These are phyloP conservation scores for Pasiphila rectangulata DNA, from an alignment of 2,888 invertebrate genomes.

Conservation along the genomic window DNA sequence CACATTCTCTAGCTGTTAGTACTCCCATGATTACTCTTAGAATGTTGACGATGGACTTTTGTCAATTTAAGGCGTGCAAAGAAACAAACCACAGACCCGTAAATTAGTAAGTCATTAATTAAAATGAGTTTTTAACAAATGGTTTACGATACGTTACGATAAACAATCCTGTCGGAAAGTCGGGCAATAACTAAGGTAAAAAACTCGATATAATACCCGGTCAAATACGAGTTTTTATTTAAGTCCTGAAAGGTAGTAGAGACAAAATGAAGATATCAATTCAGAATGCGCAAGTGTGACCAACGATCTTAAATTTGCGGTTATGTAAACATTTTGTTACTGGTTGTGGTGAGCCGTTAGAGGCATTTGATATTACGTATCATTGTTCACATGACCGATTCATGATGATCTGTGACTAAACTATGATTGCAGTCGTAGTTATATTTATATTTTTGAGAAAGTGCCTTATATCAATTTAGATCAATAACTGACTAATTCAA, in stretches of 20 bases:
- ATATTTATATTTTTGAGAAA: not conserved
- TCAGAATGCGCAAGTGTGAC: slow-evolving; percentile 32
- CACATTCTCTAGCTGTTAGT: slow-evolving; percentile 19
- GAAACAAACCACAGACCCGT: not conserved
- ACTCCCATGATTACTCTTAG: not conserved
- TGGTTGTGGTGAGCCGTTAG: not conserved
- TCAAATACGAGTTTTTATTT: too few relatives aligned
- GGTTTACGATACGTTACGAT: too few relatives aligned
- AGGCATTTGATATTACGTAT: slow-evolving; percentile 29
- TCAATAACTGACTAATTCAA: slow-evolving; percentile 7
- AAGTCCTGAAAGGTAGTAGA: too few relatives aligned
- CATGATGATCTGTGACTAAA: slow-evolving; percentile 14
- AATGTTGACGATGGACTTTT: not conserved
- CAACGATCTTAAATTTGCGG: slow-evolving; percentile 32
- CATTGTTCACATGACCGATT: slow-evolving; percentile 13
- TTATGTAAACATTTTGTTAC: slow-evolving; percentile 47
- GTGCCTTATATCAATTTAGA: not conserved
- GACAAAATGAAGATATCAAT: too few relatives aligned
- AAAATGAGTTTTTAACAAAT: too few relatives aligned
- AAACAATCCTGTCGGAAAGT: not conserved
- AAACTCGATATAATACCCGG: too few relatives aligned
- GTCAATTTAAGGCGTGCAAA: not conserved
- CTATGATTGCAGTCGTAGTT: not conserved
- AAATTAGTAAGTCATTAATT: too few relatives aligned
- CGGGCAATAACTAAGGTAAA: not conserved